Evolutionary conservation across 1,140 invertebrate genomes (phyloP).

Genomic region (Camponotus pennsylvanicus): DNA sequence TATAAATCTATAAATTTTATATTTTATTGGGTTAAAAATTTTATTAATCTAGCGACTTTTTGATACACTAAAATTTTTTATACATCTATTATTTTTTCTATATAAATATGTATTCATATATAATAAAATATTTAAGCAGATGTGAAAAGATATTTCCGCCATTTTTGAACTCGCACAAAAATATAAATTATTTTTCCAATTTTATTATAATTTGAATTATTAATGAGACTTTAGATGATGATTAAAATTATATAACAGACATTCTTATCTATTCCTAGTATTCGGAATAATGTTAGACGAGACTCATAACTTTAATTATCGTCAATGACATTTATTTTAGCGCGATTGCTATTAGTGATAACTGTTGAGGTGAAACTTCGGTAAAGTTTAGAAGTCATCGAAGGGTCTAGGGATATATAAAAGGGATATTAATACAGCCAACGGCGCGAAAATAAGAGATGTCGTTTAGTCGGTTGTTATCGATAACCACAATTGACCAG

Average conservation of each 20-base stretch:
- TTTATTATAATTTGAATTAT: not conserved
- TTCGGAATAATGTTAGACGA: not conserved
- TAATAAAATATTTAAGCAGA: not conserved
- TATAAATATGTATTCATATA: no score
- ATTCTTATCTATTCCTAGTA: not conserved
- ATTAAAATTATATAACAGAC: not conserved
- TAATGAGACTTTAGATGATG: not conserved
- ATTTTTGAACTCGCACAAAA: not conserved
- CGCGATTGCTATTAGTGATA: conserved; percentile 1
- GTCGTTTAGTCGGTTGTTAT: conserved; percentile 24
- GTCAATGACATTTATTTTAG: not conserved
- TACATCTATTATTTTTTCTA: no score
- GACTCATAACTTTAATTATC: not conserved
- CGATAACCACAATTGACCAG: conserved; percentile 62
- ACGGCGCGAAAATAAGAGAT: conserved; percentile 47
- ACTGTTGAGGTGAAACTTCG: not conserved
- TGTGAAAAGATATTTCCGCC: not conserved
- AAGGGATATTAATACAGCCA: conserved; percentile 39
- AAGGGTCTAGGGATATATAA: not conserved
- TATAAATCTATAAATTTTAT: not conserved
- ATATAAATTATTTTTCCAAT: not conserved
- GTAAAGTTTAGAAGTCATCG: conserved; percentile 23
- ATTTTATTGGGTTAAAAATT: not conserved
- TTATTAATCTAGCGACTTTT: not conserved
- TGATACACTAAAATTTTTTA: no score